Evolutionary conservation across 2,888 invertebrate genomes (phyloP).

Genomic region (Malachius bipustulatus): DNA sequence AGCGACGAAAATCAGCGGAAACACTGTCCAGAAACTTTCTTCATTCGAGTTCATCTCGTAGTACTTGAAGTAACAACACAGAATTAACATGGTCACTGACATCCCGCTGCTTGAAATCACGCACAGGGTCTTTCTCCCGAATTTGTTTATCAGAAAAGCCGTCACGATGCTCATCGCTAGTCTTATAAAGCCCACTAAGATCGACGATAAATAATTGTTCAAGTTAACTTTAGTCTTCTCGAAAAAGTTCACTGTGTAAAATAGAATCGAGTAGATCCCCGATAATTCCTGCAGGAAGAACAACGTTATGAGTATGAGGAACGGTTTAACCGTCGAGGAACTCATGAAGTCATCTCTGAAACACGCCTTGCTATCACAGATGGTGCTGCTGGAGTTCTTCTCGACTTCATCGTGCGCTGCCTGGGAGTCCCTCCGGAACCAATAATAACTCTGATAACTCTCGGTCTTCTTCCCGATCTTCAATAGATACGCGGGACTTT

Average conservation of each 20-base stretch:
- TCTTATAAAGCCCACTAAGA: constrained; percentile 55
- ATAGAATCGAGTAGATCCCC: constrained; percentile 60
- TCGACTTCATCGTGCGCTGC: constrained; percentile 52
- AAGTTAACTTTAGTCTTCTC: constrained; percentile 50
- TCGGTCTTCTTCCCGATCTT: constrained; percentile 46
- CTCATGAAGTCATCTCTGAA: constrained; percentile 33
- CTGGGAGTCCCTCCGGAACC: constrained; percentile 51
- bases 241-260: constrained; percentile 61
- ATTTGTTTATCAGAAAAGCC: constrained; percentile 52
- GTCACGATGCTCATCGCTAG: constrained; percentile 55
- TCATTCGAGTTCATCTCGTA: constrained; percentile 28
- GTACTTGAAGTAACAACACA: constrained; percentile 31
- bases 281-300: constrained; percentile 63
- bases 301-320: constrained; percentile 49
- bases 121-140: constrained; percentile 50
- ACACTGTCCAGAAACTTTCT: constrained; percentile 27
- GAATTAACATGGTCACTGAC: constrained; percentile 45
- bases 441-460: constrained; percentile 49
- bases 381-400: constrained; percentile 34
- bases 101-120: constrained; percentile 54
- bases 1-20: constrained; percentile 49
- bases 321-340: constrained; percentile 53
- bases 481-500: constrained; percentile 56
- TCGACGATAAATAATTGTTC: constrained; percentile 56
- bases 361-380: constrained; percentile 18